Evolutionary conservation across 2,888 invertebrate species (phyloP).

Genomic region (Theretra japonica): DNA sequence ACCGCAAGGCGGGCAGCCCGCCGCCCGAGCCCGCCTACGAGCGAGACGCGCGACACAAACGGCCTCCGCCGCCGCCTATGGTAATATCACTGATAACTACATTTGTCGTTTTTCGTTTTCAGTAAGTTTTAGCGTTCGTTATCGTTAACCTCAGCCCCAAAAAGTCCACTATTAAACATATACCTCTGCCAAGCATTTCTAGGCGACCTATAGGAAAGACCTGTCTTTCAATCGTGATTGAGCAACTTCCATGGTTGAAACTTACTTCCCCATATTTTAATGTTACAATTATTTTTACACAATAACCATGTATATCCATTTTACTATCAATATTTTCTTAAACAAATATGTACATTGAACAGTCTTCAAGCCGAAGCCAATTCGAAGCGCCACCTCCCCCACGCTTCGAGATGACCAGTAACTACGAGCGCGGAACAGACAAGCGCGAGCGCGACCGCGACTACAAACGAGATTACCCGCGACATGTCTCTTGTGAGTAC

Average conservation of each 20-base stretch:
- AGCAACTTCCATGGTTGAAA: no score
- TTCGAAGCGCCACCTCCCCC: conserved; percentile 86
- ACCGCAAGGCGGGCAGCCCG: conserved; percentile 73
- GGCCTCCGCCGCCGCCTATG: conserved; percentile 67
- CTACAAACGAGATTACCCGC: conserved; percentile 77
- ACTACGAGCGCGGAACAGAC: conserved; percentile 72
- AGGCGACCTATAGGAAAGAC: no score
- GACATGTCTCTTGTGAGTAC: conserved; percentile 73
- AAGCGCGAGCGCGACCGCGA: conserved; percentile 79
- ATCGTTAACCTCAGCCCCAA: background rate
- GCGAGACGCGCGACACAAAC: conserved; percentile 73
- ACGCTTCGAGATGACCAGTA: conserved; percentile 79
- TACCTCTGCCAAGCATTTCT: no score
- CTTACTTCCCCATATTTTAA: no score
- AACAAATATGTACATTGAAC: conserved; percentile 29
- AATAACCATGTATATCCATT: no score
- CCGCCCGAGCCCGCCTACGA: conserved; percentile 47
- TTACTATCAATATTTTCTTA: background rate
- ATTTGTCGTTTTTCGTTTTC: background rate
- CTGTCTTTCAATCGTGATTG: no score
- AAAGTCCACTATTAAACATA: background rate
- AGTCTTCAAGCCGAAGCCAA: conserved; percentile 72
- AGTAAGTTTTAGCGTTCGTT: no score
- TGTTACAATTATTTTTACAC: no score
- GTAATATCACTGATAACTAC: conserved; percentile 40